Percentiles rank a stretch among this genome's conserved stretches.
Evolutionary conservation across 2,113 vertebrate genomes (phyloP).

Genomic region (Apodemus speciosus): DNA sequence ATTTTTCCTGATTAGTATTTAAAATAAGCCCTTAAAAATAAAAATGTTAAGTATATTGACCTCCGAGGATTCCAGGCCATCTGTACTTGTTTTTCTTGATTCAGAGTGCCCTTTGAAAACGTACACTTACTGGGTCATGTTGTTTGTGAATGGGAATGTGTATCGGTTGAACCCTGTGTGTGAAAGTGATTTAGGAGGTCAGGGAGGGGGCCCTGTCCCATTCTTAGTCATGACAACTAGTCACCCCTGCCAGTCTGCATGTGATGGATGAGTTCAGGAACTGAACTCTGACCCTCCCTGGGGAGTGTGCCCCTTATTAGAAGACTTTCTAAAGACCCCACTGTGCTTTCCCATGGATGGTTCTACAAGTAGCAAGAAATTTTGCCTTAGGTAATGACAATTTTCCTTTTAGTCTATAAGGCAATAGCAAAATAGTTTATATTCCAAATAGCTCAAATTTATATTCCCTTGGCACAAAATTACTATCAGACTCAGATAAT

Average conservation of each 20-base stretch:
- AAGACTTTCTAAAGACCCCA: slow-evolving; percentile 52
- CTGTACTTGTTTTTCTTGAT: neutral
- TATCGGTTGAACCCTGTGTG: slow-evolving; percentile 20
- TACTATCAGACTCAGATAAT: neutral
- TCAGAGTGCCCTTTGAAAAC: neutral
- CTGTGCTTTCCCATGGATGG: slow-evolving; percentile 62
- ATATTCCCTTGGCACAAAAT: neutral
- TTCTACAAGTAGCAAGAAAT: slow-evolving; percentile 50
- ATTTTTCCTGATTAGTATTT: slow-evolving; percentile 4
- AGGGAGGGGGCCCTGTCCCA: neutral
- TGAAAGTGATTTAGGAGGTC: slow-evolving; percentile 69
- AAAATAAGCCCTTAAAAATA: neutral
- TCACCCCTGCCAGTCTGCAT: slow-evolving; percentile 40
- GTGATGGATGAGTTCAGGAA: slow-evolving; percentile 76
- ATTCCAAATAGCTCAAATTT: neutral
- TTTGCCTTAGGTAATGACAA: slow-evolving; percentile 44
- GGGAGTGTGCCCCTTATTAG: slow-evolving; percentile 55
- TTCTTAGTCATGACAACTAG: slow-evolving; percentile 8
- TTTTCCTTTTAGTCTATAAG: slow-evolving; percentile 36
- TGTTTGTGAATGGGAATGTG: slow-evolving; percentile 38
- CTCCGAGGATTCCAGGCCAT: neutral
- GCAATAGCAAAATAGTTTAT: slow-evolving; percentile 47
- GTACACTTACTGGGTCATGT: neutral
- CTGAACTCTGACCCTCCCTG: slow-evolving; percentile 67
- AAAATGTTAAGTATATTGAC: slow-evolving; percentile 2